phyloP scores from a whole-genome alignment of 2,888 invertebrate genomes.

The Oxytorus armatus region DNA sequence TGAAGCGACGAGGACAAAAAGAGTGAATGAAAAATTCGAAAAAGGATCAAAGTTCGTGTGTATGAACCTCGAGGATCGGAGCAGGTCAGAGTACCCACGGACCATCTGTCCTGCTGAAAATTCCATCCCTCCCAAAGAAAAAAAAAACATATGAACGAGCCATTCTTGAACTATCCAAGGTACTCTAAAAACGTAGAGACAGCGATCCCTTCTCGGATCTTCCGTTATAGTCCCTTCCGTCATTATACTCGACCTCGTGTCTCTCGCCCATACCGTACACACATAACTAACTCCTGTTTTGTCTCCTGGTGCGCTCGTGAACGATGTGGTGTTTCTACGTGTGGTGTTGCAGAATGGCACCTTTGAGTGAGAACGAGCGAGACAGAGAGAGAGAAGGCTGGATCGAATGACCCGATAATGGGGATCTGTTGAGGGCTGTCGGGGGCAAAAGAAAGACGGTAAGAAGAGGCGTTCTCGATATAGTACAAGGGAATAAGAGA shows the following conservation, averaged over 20 bases:
- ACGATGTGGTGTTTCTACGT: constrained; percentile 12
- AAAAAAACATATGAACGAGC: not conserved
- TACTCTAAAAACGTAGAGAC: not conserved
- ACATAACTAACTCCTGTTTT: constrained; percentile 30
- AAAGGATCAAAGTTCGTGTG: constrained; percentile 19
- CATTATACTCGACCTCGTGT: constrained; percentile 8
- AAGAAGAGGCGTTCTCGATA: constrained; percentile 59
- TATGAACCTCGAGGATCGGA: not conserved
- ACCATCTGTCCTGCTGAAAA: constrained; percentile 24
- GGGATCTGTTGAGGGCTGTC: constrained; percentile 59
- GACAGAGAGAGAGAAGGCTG: constrained; percentile 52
- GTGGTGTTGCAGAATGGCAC: constrained; percentile 43
- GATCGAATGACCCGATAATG: constrained; percentile 75
- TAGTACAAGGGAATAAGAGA: constrained; percentile 25
- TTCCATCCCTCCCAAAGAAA: not conserved
- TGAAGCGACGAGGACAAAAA: not conserved
- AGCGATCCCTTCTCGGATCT: not conserved
- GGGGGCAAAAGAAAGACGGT: constrained; percentile 66
- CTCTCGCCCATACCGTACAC: not conserved
- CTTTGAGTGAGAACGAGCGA: constrained; percentile 12
- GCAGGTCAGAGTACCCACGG: constrained; percentile 20
- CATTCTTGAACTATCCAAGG: not conserved
- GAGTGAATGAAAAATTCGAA: constrained; percentile 19
- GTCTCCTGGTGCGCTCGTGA: constrained; percentile 21
- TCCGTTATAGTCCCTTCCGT: constrained; percentile 20